Base-by-base conservation (phyloP, 1,140 invertebrate species). In the Drosophila willistoni region DNA sequence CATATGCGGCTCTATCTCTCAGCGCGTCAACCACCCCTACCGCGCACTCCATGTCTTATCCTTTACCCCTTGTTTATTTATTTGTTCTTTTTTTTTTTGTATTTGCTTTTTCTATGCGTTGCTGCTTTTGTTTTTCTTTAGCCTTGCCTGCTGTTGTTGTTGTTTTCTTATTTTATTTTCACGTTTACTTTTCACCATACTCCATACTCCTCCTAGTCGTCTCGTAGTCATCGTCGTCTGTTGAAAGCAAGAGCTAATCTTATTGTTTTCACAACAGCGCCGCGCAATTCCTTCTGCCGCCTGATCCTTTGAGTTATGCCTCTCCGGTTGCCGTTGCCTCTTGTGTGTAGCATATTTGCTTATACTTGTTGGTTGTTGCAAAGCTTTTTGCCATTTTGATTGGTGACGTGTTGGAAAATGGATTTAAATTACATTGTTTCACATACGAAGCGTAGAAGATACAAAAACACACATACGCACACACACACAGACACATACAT, bases 351-450 rank as follows among this genome's bases (percentile, higher is more conserved):
- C 34, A 25, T 86, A 76, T 87, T 73, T 83, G 79, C 70, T 69
- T 82, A 71, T 74, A 87, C 75, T 77, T 54, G 69, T 47, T 47
- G 44, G 44, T 47, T 34, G 44, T 63, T 59, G 34, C 34, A 81
- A 83, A 84, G 81, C 79, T 79, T 82, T 89, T 89, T 89, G 80
- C 84, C 84, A 84, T 84, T 87, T 87, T 87, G 83, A 87, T 87
- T 87, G 83, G 84, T 87, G 83, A 87, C 83, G 83, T 87, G 85
- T 79, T 78, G 84, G 44, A 84, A 87, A 89, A 87, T 87, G 84
- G 84, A 87, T 87, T 87, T 87, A 87, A 87, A 87, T 87, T 87
- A 87, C 84, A 87, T 84, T 87, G 84, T 84, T 81, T 71, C 73
- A 68, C 73, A 73, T 71, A 80, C 67, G 69, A 10, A 2, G 1